Base-by-base conservation (phyloP, 2,888 invertebrate species). In the Crocallis elinguaria region DNA sequence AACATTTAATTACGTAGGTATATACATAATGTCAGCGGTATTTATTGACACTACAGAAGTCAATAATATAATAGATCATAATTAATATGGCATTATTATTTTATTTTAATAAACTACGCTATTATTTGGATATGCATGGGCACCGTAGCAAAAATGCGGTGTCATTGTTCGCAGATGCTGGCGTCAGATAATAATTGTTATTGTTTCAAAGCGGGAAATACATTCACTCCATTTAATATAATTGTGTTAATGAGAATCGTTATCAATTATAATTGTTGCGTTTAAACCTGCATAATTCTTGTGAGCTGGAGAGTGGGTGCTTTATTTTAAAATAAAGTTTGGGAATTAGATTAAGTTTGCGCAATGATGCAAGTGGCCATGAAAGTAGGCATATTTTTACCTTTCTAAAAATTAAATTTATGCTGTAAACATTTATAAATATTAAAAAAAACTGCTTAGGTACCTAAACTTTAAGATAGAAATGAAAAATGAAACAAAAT, bases 171-270 rank as follows among this genome's bases (percentile, higher is more conserved):
- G 78, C 77, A 84, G 86, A 86, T 85, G 83, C 76, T 43, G 32
- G 32, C 75, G 71, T 78, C 74, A 27, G 71, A 80, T 83, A 80
- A 88, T 88, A 82, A 82, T 80, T 70, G 82, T 88, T 84, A 88
- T 89, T 90, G 90, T 89, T 88, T 78, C 75, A 75, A 82, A 86
- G 80, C 86, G 88, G 88, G 86, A 86, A 89, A 84, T 82, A 74
- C 86, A 77, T 85, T 89, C 86, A 87, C 88, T 86, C 82, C 83
- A 88, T 86, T 89, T 86, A 81, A 82, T 85, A 84, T 85, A 88
- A 89, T 88, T 88, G 84, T 84, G 83, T 76, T 83, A 86, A 83
- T 82, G 86, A 84, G 88, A 86, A 87, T 82, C 79, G 78, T 82
- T 87, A 87, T 86, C 86, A 86, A 82, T 86, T 86, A 84, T 84